Evolutionary conservation across 2,888 invertebrate genomes (phyloP).

Genomic region (Esperia sulphurella): DNA sequence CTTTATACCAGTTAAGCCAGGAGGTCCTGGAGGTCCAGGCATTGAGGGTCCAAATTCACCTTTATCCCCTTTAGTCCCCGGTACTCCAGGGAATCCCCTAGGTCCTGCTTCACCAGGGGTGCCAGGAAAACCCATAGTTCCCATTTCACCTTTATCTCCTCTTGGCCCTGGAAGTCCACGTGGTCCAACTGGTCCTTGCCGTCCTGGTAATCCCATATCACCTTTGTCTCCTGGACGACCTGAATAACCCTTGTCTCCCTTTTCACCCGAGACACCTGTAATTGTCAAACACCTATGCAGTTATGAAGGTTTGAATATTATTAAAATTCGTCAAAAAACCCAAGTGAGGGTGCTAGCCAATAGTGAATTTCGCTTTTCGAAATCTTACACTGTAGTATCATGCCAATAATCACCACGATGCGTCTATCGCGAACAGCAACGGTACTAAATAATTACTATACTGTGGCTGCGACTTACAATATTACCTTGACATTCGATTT

Average conservation of each 20-base stretch:
- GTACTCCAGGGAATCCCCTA: slow-evolving; percentile 80
- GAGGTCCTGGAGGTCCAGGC: slow-evolving; percentile 82
- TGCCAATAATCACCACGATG: too few relatives aligned
- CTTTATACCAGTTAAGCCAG: slow-evolving; percentile 82
- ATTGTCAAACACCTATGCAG: too few relatives aligned
- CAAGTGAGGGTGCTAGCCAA: too few relatives aligned
- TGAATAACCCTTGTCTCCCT: slow-evolving; percentile 75
- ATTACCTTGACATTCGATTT: too few relatives aligned
- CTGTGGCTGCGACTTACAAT: too few relatives aligned
- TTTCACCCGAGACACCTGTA: slow-evolving; percentile 77
- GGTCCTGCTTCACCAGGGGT: slow-evolving; percentile 81
- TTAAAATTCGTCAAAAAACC: too few relatives aligned
- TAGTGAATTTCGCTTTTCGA: too few relatives aligned
- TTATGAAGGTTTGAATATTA: too few relatives aligned
- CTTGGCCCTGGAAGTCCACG: slow-evolving; percentile 87
- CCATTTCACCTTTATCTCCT: slow-evolving; percentile 89
- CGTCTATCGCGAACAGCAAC: too few relatives aligned
- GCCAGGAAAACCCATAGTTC: slow-evolving; percentile 88
- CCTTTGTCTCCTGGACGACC: slow-evolving; percentile 62
- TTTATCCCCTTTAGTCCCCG: slow-evolving; percentile 82
- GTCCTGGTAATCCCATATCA: slow-evolving; percentile 60
- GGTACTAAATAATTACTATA: too few relatives aligned
- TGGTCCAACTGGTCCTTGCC: slow-evolving; percentile 82
- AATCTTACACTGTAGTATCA: too few relatives aligned
- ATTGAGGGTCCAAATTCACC: slow-evolving; percentile 85